Conservation (phyloP, 2,888 invertebrate species). For the Cataglyphis albicans region DNA sequence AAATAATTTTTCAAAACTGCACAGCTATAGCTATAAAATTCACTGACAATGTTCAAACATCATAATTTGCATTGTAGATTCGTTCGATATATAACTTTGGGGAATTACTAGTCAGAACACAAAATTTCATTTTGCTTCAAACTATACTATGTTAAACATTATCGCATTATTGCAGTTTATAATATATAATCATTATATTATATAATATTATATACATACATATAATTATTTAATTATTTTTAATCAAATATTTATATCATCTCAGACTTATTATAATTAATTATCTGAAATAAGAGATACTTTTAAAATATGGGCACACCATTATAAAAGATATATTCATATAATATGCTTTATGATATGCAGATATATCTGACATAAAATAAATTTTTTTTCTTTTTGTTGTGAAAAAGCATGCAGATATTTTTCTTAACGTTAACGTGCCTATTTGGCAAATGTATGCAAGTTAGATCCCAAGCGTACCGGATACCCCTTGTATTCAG, state of each 20-base stretch:
- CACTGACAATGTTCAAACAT: constrained; percentile 61
- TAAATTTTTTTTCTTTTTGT: constrained; percentile 37
- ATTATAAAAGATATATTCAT: neutral
- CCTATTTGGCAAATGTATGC: constrained; percentile 80
- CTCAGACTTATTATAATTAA: neutral
- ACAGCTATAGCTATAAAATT: constrained; percentile 62
- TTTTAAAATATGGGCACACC: neutral
- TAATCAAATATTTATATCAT: neutral
- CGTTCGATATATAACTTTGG: constrained; percentile 60
- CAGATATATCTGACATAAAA: constrained; percentile 28
- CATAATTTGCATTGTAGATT: constrained; percentile 71
- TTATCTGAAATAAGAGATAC: constrained; percentile 15
- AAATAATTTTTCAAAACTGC: constrained; percentile 55
- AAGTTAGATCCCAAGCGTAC: constrained; percentile 74
- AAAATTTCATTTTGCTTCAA: constrained; percentile 60
- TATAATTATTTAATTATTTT: neutral
- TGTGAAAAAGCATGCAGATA: constrained; percentile 66
- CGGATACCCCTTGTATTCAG: constrained; percentile 73
- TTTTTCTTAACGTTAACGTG: constrained; percentile 77
- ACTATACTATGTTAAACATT: neutral
- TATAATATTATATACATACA: too few relatives aligned
- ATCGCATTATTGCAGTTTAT: neutral
- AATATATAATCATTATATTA: neutral
- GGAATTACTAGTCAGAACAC: constrained; percentile 70
- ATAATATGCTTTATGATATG: neutral